Evolutionary conservation across 2,888 invertebrate species (phyloP), one percentile per base, ranked within the genome.

Genomic region (Aleiodes alternator): DNA sequence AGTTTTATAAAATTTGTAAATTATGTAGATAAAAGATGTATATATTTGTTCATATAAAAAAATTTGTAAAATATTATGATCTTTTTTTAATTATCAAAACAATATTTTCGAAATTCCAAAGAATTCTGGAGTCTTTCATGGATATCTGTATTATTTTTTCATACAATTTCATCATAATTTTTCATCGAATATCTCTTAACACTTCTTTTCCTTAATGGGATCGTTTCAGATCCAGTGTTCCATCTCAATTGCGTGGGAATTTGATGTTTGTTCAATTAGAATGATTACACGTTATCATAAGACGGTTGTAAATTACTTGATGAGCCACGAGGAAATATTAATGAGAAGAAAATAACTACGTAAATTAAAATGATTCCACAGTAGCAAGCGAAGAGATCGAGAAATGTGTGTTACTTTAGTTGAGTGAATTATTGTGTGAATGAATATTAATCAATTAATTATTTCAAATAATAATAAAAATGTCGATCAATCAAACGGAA

Each of bases 21-120:
- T 3, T 23, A 29, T 79, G 77, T 75, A 77, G 14, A 78, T 80
- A 77, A 69, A 59, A 34, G 70, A 68, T 79, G 78, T 78, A 76
- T 73, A 78, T 76, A 77, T 38, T n/a, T 50, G 38, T 14, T 57
- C 12, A 31, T 34, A 23, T 9, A 16, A 0, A 34, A 64, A 11
- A 48, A 6, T 50, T 55, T 51, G 59, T 57, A 43, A 43, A 9
- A 43, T 11, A 11, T 43, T 43, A 43, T 43, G 9, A 43, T 43
- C 6, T 8, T 43, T 3, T 9, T 9, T 43, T 43, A 8, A 0
- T 9, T 8, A 43, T 43, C 11, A 4, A 43, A 43, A 8, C 0
- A 9, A 43, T 6, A 43, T 43, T 11, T 11, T 8, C 1, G 9
- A 43, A 8, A 7, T 11, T 9, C 3, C 9, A 43, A 11, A 1